Conservation (phyloP, 1,140 invertebrate species). For the Dreissena polymorpha region DNA sequence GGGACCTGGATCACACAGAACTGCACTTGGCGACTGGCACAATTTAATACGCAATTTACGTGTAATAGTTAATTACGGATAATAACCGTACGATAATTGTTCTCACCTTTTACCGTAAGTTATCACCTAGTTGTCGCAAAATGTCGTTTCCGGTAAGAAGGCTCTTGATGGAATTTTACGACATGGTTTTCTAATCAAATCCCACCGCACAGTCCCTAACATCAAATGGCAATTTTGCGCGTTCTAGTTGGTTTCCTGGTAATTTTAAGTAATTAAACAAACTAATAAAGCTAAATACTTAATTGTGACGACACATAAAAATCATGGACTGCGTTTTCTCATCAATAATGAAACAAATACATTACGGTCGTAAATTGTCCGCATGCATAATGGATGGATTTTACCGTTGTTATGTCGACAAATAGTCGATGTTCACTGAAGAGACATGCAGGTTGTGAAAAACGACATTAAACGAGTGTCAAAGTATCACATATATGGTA, state of each 20-base stretch:
- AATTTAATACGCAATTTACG: constrained; percentile 5
- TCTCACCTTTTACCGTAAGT: neutral
- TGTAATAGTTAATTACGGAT: neutral
- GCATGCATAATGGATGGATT: constrained; percentile 44
- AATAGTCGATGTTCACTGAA: too few species aligned
- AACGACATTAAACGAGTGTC: too few species aligned
- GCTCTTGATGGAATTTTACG: constrained; percentile 41
- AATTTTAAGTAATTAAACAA: constrained; percentile 48
- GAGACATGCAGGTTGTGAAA: too few species aligned
- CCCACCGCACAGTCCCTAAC: constrained; percentile 24
- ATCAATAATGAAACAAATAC: constrained; percentile 41
- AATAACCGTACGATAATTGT: neutral
- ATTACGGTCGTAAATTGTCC: constrained; percentile 28
- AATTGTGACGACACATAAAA: constrained; percentile 52
- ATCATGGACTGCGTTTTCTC: constrained; percentile 38
- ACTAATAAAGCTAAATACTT: constrained; percentile 44
- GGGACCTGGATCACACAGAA: neutral
- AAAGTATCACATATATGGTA: too few species aligned
- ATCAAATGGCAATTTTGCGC: constrained; percentile 32
- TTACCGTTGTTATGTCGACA: neutral
- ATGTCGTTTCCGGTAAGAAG: constrained; percentile 31
- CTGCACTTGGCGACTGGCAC: neutral
- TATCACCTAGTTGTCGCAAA: constrained; percentile 4
- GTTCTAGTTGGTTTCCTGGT: constrained; percentile 31
- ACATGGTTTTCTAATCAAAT: constrained; percentile 41